Base-by-base conservation (phyloP, 1,140 invertebrate genomes). In the Aphaenogaster rudis region DNA sequence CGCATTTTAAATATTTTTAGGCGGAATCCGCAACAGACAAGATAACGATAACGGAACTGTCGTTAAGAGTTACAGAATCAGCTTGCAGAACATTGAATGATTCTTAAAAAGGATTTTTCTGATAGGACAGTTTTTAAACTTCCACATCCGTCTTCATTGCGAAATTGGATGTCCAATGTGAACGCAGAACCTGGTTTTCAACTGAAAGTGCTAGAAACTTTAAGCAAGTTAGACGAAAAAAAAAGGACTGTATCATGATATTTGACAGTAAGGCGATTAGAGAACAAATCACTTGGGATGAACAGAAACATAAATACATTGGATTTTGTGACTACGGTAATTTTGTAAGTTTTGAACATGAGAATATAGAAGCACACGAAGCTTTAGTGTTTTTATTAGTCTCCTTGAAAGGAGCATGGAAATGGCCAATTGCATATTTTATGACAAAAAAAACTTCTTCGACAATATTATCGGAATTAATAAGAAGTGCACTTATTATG, bases 391-490 rank as follows among this genome's bases (percentile, higher is more conserved):
- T 69, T 7, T 15, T 50, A 50, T 33, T 69, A 69, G 67, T 69
- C 5, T 69, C 67, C 6, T 33, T 69, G n/a, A 69, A 69, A 69
- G 45, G 67, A 6, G 42, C 45, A 15, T 69, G 45, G 42, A 69
- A 69, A 69, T 69, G 67, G 66, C 66, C 42, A 48, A 69, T 69
- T 69, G 67, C 67, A 6, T 69, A 33, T 50, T 69, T 69, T 50
- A 7, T 69, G 1, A 1, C 15, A 50, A 48, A 48, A 13, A 69
- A 50, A 28, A 6, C 6, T 11, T 13, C 15, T 13, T 48, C 45
- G 9, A 48, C n/a, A 33, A 69, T 50, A 69, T 1, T 69, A 15
- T 28, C 17, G 13, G 9, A 69, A 69, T 69, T 69, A 69, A 69
- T 69, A 28, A 69, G 0, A 69, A 15, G 1, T 69, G 67, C 67